Conservation (phyloP, 2,888 invertebrate species). For the Chorisops tibialis region DNA sequence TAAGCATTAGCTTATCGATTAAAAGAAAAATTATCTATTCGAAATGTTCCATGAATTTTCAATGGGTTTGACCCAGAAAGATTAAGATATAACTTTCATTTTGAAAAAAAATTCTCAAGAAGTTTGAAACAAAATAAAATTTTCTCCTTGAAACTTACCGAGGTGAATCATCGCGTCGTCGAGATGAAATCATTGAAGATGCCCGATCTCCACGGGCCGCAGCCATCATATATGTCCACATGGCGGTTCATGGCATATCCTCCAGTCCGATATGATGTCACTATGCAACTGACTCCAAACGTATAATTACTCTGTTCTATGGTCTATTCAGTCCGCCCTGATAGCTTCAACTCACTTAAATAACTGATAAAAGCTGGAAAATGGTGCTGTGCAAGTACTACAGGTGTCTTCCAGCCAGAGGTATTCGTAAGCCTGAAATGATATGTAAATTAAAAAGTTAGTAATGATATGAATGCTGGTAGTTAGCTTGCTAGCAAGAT, state of each 20-base stretch:
- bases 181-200: slow-evolving; percentile 48
- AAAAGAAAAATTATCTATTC: too few species aligned
- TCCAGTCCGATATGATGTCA: background rate
- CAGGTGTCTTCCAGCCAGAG: too few species aligned
- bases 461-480: slow-evolving; percentile 7
- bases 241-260: slow-evolving; percentile 51
- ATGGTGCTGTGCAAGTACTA: background rate
- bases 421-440: slow-evolving; percentile 3
- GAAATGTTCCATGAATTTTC: too few species aligned
- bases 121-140: background rate
- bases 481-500: too few species aligned
- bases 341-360: background rate
- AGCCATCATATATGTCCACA: slow-evolving; percentile 74
- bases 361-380: slow-evolving; percentile 7
- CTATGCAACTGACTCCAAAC: background rate
- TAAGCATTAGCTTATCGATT: too few species aligned
- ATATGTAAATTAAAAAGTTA: slow-evolving; percentile 14
- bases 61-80: too few species aligned
- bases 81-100: too few species aligned
- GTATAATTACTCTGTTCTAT: background rate
- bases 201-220: slow-evolving; percentile 66
- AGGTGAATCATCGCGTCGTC: slow-evolving; percentile 47
- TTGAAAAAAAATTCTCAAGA: too few species aligned
- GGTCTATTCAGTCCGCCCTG: too few species aligned
- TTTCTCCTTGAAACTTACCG: slow-evolving; percentile 15